Base-by-base conservation (phyloP, 2,797 vertebrate species). In the Protosalanx chinensis region DNA sequence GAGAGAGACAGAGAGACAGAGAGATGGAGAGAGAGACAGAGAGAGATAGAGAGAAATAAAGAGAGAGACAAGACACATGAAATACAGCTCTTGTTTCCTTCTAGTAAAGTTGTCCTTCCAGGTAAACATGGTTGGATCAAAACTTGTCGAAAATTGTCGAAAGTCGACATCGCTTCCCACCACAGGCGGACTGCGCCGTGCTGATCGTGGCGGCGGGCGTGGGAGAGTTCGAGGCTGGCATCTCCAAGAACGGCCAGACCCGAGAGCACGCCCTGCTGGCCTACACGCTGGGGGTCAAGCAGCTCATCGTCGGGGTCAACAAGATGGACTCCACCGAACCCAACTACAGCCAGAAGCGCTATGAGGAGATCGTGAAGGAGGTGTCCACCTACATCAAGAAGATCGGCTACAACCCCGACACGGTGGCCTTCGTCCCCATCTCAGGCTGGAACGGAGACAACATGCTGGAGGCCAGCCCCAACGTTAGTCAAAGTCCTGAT, bases 321-420 rank as follows among this genome's bases (percentile, higher is more conserved):
- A 94, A 94, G 84, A 93, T 93, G 93, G 94, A 94, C 84, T 93
- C 93, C 78, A 94, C 90, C 0, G 93, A 94, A 78, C 93, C 97
- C 6, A 95, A 94, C 78, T 98, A 99, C 88, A 97, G 95, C 90
- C 96, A 98, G 91, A 97, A 97, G 86, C 95, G 96, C 71, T 98
- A 96, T 0, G 96, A 98, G 76, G 96, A 98, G 86, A 98, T 98
- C 0, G 96, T 97, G 67, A 98, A 98, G 86, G 96, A 98, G 95
- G 97, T 98, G 87, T 96, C 95, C 92, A 96, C 95, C 79, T 98
- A 98, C 77, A 98, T 99, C 87, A 99, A 98, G 93, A 98, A 98
- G 88, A 98, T 98, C 49, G 97, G 96, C 82, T 98, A 98, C 93
- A 98, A 98, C 76, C 96, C 96, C 0, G 96, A 97, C 81, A 97